Base-by-base conservation (phyloP, 2,888 invertebrate species). In the Eudasyphora cyanicolor region DNA sequence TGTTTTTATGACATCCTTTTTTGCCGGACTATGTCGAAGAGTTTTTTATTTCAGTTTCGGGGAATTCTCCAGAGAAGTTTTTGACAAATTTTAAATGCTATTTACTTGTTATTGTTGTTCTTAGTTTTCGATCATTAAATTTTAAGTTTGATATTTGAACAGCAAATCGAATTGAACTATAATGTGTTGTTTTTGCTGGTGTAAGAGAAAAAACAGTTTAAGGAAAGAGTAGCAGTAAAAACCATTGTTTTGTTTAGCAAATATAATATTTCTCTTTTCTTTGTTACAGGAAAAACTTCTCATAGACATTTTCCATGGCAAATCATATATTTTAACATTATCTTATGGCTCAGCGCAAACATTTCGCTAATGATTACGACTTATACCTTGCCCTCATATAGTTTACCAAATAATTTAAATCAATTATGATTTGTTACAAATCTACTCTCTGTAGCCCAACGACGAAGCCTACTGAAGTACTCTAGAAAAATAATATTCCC, bases 61-160 rank as follows among this genome's bases (percentile, higher is more conserved):
- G 17, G 45, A 74, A 74, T 24, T 62, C 51, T 74, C 29, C 57
- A 69, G 27, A 77, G n/a, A n/a, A n/a, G 67, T 51, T 78, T 57
- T 78, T 71, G 71, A 75, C 54, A 82, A 78, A 82, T 82, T 82
- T 64, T 45, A 64, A 75, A 62, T 77, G 49, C 27, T 69, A 42
- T 78, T 82, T 45, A 51, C 73, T 74, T 78, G 74, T 70, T 77
- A 24, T 51, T 8, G 19, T n/a, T n/a, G n/a, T n/a, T n/a, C n/a
- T 49, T 29, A 51, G 17, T 64, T 51, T 27, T 64, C 32, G 57
- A 76, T 57, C 32, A 73, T 67, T 80, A 27, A 64, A 17, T 57
- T 64, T 76, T 81, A 32, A 81, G 32, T 54, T 71, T 81, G 73
- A 57, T 45, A 54, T 54, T 76, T 73, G 67, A 3, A n/a, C 38